Base-by-base conservation (phyloP, 2,113 vertebrate genomes). In the Turdus rufiventris region DNA sequence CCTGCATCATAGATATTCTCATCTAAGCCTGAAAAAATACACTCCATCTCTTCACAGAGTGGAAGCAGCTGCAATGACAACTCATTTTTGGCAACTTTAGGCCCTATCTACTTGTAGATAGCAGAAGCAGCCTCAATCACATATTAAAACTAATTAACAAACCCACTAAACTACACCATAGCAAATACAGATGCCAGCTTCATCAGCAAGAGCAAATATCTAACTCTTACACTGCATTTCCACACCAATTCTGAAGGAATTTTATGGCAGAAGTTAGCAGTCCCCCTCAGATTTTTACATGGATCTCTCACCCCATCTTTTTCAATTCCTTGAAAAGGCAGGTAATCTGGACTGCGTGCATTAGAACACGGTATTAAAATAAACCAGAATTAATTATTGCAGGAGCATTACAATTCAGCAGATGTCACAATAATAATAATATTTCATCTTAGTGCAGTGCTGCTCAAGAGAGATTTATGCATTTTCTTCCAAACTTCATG, bases 21-120 rank as follows among this genome's bases (percentile, higher is more conserved):
- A 87, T 72, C n/a, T 33, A 28, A 93, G 70, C 85, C 56, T 38
- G 38, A 70, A 68, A 89, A 87, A 93, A 87, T 61, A 65, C 47
- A 88, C 87, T 94, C 84, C 34, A 47, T 68, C 51, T 89, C 94
- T 73, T 76, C 84, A 92, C 66, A 85, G 83, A 96, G 94, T 94
- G 89, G 87, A 96, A 95, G 58, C 93, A 95, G 94, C 96, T 97
- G 95, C 67, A 94, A 40, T 21, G 51, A 94, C 70, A 96, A 88
- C 63, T 88, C 56, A 76, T 89, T 96, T 95, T 89, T 96, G 93
- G 87, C 91, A 97, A 73, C 78, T 80, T 85, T 51, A 62, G 57
- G 40, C 62, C 54, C 62, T 9, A 25, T 79, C 93, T 88, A 58
- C 81, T 91, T 58, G 45, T 38, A 89, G 65, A 66, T 76, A 91